A percentile compares a stretch with the other conserved stretches of the same genome.
phyloP scores from a whole-genome alignment of 2,113 vertebrate genomes.

The Clarias macrocephalus region DNA sequence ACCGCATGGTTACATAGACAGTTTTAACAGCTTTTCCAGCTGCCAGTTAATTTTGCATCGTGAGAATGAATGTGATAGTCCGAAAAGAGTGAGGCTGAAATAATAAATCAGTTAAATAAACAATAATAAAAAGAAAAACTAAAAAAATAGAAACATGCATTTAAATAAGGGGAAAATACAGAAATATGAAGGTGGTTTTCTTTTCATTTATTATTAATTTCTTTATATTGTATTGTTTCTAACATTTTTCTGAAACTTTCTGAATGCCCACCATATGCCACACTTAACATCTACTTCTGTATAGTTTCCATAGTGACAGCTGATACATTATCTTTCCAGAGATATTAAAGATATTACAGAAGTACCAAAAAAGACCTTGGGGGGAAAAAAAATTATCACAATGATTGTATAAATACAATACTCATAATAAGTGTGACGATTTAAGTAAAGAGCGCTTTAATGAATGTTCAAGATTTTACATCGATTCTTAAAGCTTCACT shows the following conservation, averaged over 20 bases:
- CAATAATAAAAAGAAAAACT: neutral
- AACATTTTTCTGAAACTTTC: neutral
- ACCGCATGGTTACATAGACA: neutral
- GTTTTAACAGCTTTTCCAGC: neutral
- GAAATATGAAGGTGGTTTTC: neutral
- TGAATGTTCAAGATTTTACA: neutral
- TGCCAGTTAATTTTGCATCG: neutral
- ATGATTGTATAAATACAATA: neutral
- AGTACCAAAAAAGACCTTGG: no score
- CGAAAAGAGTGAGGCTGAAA: neutral
- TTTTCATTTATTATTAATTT: neutral
- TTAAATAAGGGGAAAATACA: neutral
- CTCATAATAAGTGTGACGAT: neutral
- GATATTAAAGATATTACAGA: conserved; percentile 4
- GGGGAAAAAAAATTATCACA: neutral
- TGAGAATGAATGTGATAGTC: neutral
- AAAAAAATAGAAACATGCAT: neutral
- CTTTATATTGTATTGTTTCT: neutral
- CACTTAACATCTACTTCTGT: neutral
- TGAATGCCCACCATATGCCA: conserved; percentile 4
- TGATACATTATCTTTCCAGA: conserved; percentile 10
- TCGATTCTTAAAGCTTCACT: neutral
- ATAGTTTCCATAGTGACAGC: conserved; percentile 51
- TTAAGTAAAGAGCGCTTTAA: neutral
- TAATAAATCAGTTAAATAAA: neutral